phyloP scores from a whole-genome alignment of 2,797 vertebrate species.

The Cynopterus sphinx region DNA sequence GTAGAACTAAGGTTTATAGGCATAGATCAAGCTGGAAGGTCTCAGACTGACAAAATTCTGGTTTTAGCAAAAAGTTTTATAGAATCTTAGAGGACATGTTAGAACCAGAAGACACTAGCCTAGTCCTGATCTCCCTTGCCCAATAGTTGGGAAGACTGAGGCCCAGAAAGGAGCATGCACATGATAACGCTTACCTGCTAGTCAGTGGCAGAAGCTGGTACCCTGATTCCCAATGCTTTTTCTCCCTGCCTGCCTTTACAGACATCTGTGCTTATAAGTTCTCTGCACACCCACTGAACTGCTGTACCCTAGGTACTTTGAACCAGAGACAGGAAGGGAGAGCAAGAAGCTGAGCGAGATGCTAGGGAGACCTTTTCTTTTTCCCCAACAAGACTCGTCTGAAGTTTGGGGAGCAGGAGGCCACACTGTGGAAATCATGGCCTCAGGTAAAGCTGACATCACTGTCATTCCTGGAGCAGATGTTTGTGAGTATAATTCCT shows the following conservation, averaged over 20 bases:
- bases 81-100: background rate
- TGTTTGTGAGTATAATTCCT: background rate
- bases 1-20: background rate
- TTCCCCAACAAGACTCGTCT: background rate
- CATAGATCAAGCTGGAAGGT: background rate
- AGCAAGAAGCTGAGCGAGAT: background rate
- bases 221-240: background rate
- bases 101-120: background rate
- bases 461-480: background rate
- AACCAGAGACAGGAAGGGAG: background rate
- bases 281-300: background rate
- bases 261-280: background rate
- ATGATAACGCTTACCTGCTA: background rate
- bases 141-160: background rate
- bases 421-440: background rate
- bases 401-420: constrained; percentile 28
- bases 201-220: constrained; percentile 20
- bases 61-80: background rate
- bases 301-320: background rate
- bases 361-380: background rate
- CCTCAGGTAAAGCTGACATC: background rate
- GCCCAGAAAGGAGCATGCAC: background rate
- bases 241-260: background rate
- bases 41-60: background rate
- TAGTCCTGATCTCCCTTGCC: background rate